These are phyloP conservation scores for Phyllostomus hastatus DNA, from an alignment of 2,113 vertebrate species.

Conservation along the genomic window DNA sequence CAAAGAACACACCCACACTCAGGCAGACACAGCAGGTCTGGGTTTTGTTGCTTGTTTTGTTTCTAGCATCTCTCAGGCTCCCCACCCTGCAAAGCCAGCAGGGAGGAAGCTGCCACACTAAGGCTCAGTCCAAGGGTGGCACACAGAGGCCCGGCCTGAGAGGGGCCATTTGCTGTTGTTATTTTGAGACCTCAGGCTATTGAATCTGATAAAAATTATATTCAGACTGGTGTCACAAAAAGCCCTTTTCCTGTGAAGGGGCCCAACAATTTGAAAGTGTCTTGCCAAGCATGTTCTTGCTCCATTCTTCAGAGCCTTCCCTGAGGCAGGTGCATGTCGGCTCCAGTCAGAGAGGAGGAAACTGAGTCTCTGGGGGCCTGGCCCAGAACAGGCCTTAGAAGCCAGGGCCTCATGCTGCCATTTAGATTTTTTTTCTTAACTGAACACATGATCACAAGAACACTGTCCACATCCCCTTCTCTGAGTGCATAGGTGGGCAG, in stretches of 20 bases:
- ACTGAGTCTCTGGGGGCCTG: not conserved
- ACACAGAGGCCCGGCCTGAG: not conserved
- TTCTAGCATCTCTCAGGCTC: not conserved
- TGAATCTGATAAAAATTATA: conserved; percentile 37
- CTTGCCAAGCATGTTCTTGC: not conserved
- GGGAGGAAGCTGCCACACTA: not conserved
- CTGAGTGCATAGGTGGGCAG: not conserved
- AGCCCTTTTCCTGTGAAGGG: not conserved
- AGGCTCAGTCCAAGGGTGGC: too few species aligned
- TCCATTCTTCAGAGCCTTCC: conserved; percentile 40
- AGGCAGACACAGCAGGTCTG: not conserved
- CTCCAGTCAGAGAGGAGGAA: not conserved
- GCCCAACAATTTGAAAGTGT: not conserved
- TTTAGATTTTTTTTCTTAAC: not conserved
- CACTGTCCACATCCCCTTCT: not conserved
- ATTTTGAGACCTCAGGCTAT: conserved; percentile 5
- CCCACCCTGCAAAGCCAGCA: not conserved
- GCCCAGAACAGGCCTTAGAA: not conserved
- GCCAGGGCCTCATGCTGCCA: not conserved
- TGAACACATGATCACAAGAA: too few species aligned
- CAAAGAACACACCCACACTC: not conserved
- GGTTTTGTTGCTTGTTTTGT: not conserved
- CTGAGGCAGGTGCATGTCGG: not conserved
- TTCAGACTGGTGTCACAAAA: not conserved
- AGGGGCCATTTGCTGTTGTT: not conserved